Percentiles rank a stretch among this genome's conserved stretches.
Evolutionary conservation across 2,888 invertebrate species (phyloP).

Genomic region (Pherbina coryleti): DNA sequence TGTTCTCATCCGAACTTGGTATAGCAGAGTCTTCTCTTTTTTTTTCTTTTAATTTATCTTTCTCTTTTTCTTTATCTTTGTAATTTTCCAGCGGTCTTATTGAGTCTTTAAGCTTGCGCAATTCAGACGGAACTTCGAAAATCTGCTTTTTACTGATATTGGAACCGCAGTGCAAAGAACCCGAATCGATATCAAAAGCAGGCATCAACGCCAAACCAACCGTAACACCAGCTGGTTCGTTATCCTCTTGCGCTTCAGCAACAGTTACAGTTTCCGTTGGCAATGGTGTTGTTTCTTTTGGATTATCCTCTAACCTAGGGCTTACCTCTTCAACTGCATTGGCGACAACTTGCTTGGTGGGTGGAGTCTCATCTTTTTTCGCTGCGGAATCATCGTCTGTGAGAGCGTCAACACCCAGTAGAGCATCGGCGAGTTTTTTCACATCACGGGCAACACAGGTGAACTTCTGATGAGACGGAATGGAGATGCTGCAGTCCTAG

Average conservation of each 20-base stretch:
- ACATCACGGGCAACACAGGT: conserved; percentile 64
- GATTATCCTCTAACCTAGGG: neutral
- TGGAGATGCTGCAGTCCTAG: conserved; percentile 57
- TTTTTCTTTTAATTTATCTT: neutral
- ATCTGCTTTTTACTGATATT: conserved; percentile 45
- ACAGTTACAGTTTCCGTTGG: neutral
- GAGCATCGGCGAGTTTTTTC: conserved; percentile 62
- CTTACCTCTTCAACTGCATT: conserved; percentile 11
- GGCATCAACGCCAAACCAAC: conserved; percentile 49
- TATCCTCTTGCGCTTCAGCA: neutral
- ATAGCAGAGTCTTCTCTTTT: neutral
- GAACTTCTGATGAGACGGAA: conserved; percentile 64
- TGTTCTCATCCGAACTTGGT: neutral
- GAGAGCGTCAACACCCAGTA: conserved; percentile 54
- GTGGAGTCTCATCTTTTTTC: too few relatives aligned
- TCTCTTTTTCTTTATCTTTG: neutral
- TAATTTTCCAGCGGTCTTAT: neutral
- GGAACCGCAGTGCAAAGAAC: conserved; percentile 2
- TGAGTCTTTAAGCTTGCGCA: conserved; percentile 47
- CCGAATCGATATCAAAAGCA: conserved; percentile 37
- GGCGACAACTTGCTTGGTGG: neutral
- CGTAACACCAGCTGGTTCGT: conserved; percentile 32
- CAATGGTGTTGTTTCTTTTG: neutral
- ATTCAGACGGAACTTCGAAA: conserved; percentile 54
- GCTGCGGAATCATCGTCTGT: conserved; percentile 45